Evolutionary conservation across 2,888 invertebrate genomes (phyloP), one percentile per base, ranked within the genome.

Genomic region (Sminthurinus aureus): DNA sequence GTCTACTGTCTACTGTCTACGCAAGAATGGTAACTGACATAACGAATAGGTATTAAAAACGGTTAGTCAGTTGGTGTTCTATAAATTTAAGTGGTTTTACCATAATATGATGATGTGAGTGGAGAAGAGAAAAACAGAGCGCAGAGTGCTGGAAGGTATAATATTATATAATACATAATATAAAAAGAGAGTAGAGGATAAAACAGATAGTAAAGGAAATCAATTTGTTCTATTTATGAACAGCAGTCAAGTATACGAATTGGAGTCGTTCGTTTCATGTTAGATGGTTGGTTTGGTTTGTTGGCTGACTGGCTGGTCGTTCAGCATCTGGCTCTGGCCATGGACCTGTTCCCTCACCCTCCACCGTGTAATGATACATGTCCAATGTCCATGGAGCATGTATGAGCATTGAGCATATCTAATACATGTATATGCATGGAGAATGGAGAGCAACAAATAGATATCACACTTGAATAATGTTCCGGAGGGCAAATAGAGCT

Each of bases 181-280:
- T 4, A 38, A 38, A 38, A 22, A 51, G 79, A 79, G 50, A 66
- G 66, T 66, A 66, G 20, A 22, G 2, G 71, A 71, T 13, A 71
- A 71, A 20, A n/a, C 11, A 75, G 22, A 24, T 66, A 24, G 79
- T 38, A 66, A 67, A 75, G 18, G 51, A 81, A 81, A 81, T 81
- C 81, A 81, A 81, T 81, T 81, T 81, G 81, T 81, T 81, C 81
- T 81, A 81, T 81, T 81, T 81, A 81, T 81, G 81, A 81, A 81
- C 71, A 73, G 74, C 66, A 74, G 81, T 81, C 74, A 64, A 74
- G 73, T 81, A 81, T 81, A 73, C 69, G 18, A 58, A 79, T 79
- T 24, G 20, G 71, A 79, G 69, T 38, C 24, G 67, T 71, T 13
- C 20, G 22, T 24, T 38, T 38, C 38, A 6, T 38, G 38, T 38